Conservation (phyloP, 2,113 vertebrate species). For the Talpa occidentalis region DNA sequence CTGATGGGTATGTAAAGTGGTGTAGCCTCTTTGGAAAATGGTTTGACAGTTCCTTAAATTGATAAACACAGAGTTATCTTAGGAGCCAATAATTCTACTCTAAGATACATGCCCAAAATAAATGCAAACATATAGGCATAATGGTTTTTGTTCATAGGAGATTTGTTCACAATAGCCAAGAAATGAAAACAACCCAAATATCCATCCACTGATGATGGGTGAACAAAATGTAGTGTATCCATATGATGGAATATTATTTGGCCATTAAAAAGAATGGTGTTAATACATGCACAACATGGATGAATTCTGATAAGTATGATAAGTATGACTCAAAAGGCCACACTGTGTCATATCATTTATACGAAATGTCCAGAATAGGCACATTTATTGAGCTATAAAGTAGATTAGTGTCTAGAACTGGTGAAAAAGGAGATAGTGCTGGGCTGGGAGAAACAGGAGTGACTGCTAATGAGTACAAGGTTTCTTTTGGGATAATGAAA, state of each 20-base stretch:
- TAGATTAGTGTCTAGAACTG: not conserved
- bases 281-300: not conserved
- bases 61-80: not conserved
- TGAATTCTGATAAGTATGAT: not conserved
- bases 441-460: not conserved
- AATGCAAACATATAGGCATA: not conserved
- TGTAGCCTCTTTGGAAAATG: not conserved
- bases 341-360: not conserved
- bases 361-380: not conserved
- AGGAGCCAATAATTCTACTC: not conserved
- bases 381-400: not conserved
- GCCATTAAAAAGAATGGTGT: not conserved
- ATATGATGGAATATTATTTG: not conserved
- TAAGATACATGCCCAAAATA: not conserved
- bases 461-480: too few species aligned
- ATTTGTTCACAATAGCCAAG: not conserved
- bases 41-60: not conserved
- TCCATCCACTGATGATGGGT: not conserved
- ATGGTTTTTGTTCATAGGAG: not conserved
- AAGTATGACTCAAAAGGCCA: not conserved
- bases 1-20: not conserved
- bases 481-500: not conserved
- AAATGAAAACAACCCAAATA: not conserved
- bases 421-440: too few species aligned
- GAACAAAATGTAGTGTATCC: not conserved